These are phyloP conservation scores for Halcyon malimbica DNA, from an alignment of 2,113 vertebrate species.

Conservation along the genomic window DNA sequence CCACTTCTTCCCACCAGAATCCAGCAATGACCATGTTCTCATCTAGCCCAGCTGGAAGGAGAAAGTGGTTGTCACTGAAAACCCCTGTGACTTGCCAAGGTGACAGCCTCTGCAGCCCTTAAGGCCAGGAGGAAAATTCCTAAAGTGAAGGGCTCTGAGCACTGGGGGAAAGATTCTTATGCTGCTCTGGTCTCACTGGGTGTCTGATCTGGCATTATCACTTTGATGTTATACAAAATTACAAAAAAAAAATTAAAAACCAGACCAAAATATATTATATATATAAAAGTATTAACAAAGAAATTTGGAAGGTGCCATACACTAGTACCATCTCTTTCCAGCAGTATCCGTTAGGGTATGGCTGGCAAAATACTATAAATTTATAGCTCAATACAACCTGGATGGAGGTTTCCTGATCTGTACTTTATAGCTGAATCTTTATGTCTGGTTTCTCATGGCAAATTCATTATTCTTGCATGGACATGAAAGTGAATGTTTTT, in stretches of 20 bases:
- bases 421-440: background rate
- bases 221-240: background rate
- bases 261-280: too few relatives aligned
- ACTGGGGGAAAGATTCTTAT: background rate
- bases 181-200: background rate
- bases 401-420: background rate
- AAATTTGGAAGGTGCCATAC: background rate
- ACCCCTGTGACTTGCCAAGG: background rate
- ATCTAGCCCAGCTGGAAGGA: background rate
- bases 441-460: background rate
- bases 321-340: background rate
- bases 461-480: background rate
- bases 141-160: background rate
- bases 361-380: background rate
- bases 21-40: background rate
- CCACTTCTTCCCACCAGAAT: background rate
- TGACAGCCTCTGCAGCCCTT: background rate
- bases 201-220: background rate
- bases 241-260: too few relatives aligned
- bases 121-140: background rate
- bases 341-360: background rate
- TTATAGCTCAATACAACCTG: background rate
- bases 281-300: background rate
- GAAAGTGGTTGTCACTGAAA: background rate
- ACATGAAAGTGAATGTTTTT: background rate